Percentiles rank a stretch among this genome's conserved stretches.
These are phyloP conservation scores for Muntiacus reevesi DNA, from an alignment of 2,113 vertebrate genomes.

Conservation along the genomic window DNA sequence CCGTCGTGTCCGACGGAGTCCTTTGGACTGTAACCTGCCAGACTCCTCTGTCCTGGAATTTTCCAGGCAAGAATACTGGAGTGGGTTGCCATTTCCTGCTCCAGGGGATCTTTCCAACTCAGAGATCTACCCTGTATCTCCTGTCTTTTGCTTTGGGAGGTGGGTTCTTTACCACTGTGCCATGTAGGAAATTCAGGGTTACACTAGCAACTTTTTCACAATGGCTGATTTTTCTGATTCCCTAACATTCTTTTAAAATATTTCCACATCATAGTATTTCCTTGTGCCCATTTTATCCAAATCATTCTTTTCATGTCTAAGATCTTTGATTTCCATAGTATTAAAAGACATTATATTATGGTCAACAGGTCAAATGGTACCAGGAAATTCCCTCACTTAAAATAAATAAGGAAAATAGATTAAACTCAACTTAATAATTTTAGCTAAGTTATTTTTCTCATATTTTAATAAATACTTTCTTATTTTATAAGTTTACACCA, in stretches of 20 bases:
- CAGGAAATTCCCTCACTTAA: conserved; percentile 41
- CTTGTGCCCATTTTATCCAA: not conserved
- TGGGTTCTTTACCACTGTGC: not conserved
- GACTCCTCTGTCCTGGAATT: not conserved
- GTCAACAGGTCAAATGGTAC: conserved; percentile 10
- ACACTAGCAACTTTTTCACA: not conserved
- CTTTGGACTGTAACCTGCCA: not conserved
- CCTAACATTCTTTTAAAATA: conserved; percentile 9
- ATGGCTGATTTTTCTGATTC: conserved; percentile 11
- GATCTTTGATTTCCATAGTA: conserved; percentile 26
- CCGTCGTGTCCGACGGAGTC: not conserved
- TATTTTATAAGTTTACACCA: conserved; percentile 39
- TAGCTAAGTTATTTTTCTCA: conserved; percentile 47
- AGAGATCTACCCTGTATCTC: not conserved
- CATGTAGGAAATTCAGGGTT: not conserved
- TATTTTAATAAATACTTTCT: conserved; percentile 44
- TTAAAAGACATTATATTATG: conserved; percentile 24
- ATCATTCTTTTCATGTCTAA: conserved; percentile 43
- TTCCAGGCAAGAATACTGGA: not conserved
- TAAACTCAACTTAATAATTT: conserved; percentile 41
- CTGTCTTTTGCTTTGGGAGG: not conserved
- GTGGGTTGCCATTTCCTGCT: not conserved
- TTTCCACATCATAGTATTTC: not conserved
- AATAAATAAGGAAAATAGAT: conserved; percentile 40
- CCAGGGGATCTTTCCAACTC: not conserved